These are phyloP conservation scores for Scaptomyza hsui DNA, from an alignment of 1,140 invertebrate species.

Conservation along the genomic window DNA sequence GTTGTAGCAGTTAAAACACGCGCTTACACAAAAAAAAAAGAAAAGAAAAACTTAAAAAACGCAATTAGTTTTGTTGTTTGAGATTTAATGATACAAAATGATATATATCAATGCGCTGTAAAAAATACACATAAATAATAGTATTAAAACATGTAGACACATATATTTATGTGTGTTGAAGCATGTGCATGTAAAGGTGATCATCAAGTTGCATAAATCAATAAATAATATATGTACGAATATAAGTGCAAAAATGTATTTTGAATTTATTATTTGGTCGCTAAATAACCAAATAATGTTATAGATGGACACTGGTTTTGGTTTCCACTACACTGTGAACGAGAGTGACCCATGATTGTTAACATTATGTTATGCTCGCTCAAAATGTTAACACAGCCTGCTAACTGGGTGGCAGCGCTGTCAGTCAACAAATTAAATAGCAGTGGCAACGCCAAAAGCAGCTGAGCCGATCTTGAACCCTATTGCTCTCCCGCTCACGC, in stretches of 20 bases:
- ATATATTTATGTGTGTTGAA: slow-evolving; percentile 36
- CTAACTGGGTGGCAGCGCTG: too few relatives aligned
- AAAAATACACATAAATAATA: slow-evolving; percentile 70
- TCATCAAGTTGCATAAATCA: slow-evolving; percentile 71
- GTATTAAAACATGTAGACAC: slow-evolving; percentile 59
- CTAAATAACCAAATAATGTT: too few relatives aligned
- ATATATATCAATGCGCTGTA: slow-evolving; percentile 81
- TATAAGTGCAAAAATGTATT: slow-evolving; percentile 9
- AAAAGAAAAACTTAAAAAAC: slow-evolving; percentile 15
- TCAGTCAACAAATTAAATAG: neutral
- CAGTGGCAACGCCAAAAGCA: slow-evolving; percentile 15
- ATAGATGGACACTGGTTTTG: too few relatives aligned
- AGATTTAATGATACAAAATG: slow-evolving; percentile 35
- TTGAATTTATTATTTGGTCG: slow-evolving; percentile 5
- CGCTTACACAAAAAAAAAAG: slow-evolving; percentile 44
- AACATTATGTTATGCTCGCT: too few relatives aligned
- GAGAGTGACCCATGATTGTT: too few relatives aligned
- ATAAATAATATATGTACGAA: slow-evolving; percentile 70
- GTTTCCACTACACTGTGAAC: too few relatives aligned
- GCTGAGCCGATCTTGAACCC: slow-evolving; percentile 21
- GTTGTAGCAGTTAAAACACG: slow-evolving; percentile 46
- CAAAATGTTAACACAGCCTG: too few relatives aligned
- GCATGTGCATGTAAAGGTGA: slow-evolving; percentile 65
- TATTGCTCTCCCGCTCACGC: slow-evolving; percentile 16
- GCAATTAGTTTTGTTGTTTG: slow-evolving; percentile 55